These are phyloP conservation scores for Euschistus heros DNA, from an alignment of 1,140 invertebrate species.

Conservation along the genomic window DNA sequence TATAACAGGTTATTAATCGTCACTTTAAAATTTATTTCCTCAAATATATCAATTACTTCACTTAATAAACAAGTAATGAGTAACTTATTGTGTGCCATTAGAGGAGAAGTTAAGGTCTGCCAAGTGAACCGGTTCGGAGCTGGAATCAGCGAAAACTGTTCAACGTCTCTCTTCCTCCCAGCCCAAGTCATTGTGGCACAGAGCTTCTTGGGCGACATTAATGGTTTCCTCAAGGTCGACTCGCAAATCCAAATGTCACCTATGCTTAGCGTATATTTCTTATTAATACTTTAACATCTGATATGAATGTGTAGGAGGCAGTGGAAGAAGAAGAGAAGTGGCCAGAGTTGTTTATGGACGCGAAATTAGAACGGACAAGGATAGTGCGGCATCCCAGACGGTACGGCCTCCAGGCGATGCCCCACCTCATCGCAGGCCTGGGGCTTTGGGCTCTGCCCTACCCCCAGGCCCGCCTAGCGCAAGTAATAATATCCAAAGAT, in stretches of 20 bases:
- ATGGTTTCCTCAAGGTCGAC: too few species aligned
- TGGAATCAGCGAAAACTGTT: conserved; percentile 40
- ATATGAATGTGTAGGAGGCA: too few species aligned
- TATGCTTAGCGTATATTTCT: too few species aligned
- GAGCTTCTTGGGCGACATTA: conserved; percentile 12
- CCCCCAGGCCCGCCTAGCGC: conserved; percentile 37
- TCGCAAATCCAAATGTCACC: too few species aligned
- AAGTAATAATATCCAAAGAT: conserved; percentile 23
- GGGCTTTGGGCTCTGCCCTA: conserved; percentile 39
- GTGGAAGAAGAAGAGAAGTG: too few species aligned
- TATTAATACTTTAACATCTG: too few species aligned
- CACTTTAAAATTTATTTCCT: too few species aligned
- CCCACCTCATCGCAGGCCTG: conserved; percentile 40
- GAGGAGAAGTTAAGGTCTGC: background rate
- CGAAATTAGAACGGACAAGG: conserved; percentile 1
- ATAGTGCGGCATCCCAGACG: conserved; percentile 34
- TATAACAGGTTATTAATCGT: too few species aligned
- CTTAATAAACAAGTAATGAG: too few species aligned
- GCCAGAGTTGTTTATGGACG: background rate
- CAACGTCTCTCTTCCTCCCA: conserved; percentile 35
- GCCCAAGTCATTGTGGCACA: conserved; percentile 28
- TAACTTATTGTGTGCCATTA: too few species aligned
- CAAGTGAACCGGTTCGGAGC: conserved; percentile 36
- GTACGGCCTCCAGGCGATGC: conserved; percentile 37
- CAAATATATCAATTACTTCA: too few species aligned